phyloP scores from a whole-genome alignment of 2,113 vertebrate species.

The Indri indri region DNA sequence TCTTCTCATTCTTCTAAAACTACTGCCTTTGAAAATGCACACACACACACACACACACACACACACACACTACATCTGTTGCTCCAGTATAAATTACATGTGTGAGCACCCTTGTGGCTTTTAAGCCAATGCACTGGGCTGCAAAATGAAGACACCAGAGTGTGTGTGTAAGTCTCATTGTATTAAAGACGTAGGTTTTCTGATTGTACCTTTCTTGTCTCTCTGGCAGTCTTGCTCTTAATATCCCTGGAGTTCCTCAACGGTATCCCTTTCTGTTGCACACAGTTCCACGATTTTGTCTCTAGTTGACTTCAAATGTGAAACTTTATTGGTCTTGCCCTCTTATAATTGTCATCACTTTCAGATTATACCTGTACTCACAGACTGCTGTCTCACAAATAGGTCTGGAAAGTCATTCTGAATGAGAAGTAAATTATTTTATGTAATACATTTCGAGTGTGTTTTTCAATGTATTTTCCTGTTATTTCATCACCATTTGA shows the following conservation, averaged over 20 bases:
- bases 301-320: background rate
- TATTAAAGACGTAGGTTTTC: background rate
- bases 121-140: background rate
- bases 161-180: background rate
- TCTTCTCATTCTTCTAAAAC: constrained; percentile 54
- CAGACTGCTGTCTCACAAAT: background rate
- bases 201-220: background rate
- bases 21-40: background rate
- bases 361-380: background rate
- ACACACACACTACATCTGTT: background rate
- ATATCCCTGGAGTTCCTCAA: background rate
- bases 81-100: background rate
- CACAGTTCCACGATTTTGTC: background rate
- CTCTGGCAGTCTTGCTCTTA: background rate
- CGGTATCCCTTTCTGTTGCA: background rate
- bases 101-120: background rate
- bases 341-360: background rate
- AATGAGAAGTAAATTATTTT: constrained; percentile 73
- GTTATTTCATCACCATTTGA: background rate
- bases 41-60: background rate
- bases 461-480: constrained; percentile 1
- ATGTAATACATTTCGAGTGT: constrained; percentile 32
- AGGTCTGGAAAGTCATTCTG: background rate
- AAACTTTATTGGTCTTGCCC: background rate
- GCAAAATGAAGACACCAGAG: background rate